These are phyloP conservation scores for Tetragnatha montana DNA, from an alignment of 2,888 invertebrate species.

Conservation along the genomic window DNA sequence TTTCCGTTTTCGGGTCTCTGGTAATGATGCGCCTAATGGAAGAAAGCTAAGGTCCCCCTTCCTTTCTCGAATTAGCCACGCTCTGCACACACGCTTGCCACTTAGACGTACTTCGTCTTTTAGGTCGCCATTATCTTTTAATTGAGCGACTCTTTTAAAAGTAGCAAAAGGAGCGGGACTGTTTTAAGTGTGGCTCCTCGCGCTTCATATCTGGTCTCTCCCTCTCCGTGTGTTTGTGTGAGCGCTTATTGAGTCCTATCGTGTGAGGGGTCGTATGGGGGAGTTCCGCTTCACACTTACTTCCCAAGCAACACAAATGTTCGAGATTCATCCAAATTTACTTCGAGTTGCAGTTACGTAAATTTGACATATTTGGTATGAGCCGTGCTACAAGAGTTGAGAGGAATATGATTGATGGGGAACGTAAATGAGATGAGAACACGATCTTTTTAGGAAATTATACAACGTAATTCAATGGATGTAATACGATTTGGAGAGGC, in stretches of 20 bases:
- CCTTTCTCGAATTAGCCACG: constrained; percentile 70
- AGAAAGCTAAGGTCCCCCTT: constrained; percentile 59
- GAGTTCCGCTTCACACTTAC: too few species aligned
- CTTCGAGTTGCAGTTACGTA: too few species aligned
- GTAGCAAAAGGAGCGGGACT: constrained; percentile 48
- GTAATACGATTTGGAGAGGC: too few species aligned
- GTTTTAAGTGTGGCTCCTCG: constrained; percentile 60
- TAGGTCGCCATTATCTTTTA: constrained; percentile 68
- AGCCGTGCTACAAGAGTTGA: too few species aligned
- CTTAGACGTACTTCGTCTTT: constrained; percentile 67
- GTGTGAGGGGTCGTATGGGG: not conserved
- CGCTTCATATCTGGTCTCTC: constrained; percentile 20
- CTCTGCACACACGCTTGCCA: constrained; percentile 60
- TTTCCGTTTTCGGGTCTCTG: constrained; percentile 51
- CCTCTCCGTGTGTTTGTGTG: too few species aligned
- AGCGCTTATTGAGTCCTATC: not conserved
- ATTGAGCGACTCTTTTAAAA: constrained; percentile 63
- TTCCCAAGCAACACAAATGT: too few species aligned
- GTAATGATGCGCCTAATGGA: constrained; percentile 67
- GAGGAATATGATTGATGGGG: too few species aligned
- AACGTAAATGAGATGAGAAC: too few species aligned
- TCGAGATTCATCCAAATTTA: too few species aligned
- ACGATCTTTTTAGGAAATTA: too few species aligned
- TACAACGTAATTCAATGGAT: too few species aligned
- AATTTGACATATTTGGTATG: too few species aligned